Percentiles rank a stretch among this genome's conserved stretches.
Evolutionary conservation across 2,113 vertebrate species (phyloP).

Genomic region (Rhabdomys dilectus): DNA sequence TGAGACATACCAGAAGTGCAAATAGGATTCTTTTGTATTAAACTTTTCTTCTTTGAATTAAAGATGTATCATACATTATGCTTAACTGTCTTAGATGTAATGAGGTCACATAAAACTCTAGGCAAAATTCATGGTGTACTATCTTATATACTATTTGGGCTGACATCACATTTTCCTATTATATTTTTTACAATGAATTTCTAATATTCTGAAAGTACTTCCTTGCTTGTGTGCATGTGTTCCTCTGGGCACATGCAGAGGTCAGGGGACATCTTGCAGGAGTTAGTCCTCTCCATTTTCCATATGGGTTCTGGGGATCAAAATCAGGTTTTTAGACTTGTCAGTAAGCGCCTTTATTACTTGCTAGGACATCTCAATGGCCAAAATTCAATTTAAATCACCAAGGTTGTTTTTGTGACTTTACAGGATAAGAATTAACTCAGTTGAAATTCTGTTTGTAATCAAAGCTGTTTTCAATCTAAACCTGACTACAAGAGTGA

Average conservation of each 20-base stretch:
- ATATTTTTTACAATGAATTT: neutral
- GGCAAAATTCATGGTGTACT: neutral
- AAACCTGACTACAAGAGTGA: neutral
- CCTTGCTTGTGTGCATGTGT: neutral
- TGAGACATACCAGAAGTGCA: neutral
- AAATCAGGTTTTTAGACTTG: neutral
- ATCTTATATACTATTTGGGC: neutral
- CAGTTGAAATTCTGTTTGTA: neutral
- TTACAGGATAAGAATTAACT: neutral
- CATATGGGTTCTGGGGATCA: neutral
- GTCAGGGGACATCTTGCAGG: neutral
- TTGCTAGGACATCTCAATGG: neutral
- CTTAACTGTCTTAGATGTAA: neutral
- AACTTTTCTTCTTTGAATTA: neutral
- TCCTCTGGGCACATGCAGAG: neutral
- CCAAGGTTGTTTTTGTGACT: neutral
- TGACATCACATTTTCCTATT: neutral
- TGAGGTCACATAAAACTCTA: neutral
- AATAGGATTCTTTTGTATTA: neutral
- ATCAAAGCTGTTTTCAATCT: neutral
- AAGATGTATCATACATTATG: neutral
- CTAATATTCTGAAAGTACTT: neutral
- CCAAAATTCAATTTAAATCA: neutral
- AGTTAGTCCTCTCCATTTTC: neutral
- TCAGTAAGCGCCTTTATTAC: no score